Percentiles rank a stretch among this genome's conserved stretches.
phyloP scores from a whole-genome alignment of 2,113 vertebrate species.

The Ophthalmotilapia sp. region DNA sequence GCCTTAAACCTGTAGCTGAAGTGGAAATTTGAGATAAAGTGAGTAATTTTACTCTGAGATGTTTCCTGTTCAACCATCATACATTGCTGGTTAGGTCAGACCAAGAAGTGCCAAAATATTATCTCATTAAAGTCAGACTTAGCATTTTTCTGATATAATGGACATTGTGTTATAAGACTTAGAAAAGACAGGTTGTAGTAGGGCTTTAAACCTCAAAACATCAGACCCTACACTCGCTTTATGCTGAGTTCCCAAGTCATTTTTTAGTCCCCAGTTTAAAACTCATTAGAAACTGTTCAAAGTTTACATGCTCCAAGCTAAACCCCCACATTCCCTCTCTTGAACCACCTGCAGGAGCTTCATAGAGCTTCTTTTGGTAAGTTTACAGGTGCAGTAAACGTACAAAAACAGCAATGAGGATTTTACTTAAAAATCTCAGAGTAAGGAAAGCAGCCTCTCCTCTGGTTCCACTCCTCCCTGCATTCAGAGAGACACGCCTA shows the following conservation, averaged over 20 bases:
- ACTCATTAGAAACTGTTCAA: neutral
- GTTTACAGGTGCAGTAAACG: neutral
- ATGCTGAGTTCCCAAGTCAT: accelerated
- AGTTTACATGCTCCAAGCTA: neutral
- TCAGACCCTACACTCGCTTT: accelerated
- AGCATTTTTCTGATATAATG: neutral
- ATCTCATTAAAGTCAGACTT: neutral
- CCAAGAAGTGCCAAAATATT: neutral
- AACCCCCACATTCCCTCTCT: accelerated
- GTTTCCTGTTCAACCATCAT: accelerated
- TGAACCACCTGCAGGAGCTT: neutral
- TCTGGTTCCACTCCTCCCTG: neutral
- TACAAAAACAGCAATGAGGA: neutral
- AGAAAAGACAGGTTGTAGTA: accelerated
- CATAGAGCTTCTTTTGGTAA: neutral
- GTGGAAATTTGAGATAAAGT: neutral
- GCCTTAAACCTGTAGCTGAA: neutral
- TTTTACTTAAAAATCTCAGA: neutral
- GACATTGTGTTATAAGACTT: neutral
- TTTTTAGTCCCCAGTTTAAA: neutral
- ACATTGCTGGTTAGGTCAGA: accelerated
- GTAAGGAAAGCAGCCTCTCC: neutral
- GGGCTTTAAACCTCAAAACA: neutral
- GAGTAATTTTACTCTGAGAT: neutral
- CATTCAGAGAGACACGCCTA: neutral